Conservation (phyloP, 2,113 vertebrate species). For the Macrotus californicus region DNA sequence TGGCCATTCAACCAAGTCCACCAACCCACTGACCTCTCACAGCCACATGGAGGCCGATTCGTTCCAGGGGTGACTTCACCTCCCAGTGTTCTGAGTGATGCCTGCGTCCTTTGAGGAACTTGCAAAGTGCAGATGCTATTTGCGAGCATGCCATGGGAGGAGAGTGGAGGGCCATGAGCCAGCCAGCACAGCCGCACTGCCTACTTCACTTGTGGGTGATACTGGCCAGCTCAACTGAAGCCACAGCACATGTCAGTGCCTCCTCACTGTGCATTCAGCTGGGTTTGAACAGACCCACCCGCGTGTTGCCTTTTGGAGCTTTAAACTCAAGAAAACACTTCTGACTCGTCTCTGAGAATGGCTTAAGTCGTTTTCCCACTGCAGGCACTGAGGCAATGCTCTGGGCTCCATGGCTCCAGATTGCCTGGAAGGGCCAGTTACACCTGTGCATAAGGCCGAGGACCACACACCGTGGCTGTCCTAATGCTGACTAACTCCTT, state of each 20-base stretch:
- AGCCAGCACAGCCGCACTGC: not conserved
- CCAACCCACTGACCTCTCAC: not conserved
- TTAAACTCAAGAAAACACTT: not conserved
- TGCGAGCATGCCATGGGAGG: too few relatives aligned
- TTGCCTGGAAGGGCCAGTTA: fast-evolving
- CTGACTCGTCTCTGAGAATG: not conserved
- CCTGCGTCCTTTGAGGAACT: not conserved
- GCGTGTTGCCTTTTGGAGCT: not conserved
- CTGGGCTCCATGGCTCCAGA: not conserved
- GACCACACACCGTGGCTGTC: not conserved
- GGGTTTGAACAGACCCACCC: not conserved
- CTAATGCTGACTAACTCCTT: not conserved
- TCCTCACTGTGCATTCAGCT: not conserved
- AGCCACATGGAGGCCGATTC: not conserved
- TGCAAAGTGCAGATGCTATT: not conserved
- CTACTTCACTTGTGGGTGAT: not conserved
- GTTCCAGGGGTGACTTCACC: not conserved
- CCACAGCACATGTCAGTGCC: fast-evolving
- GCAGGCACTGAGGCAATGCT: fast-evolving
- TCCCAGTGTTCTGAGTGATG: not conserved
- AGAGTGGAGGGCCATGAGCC: too few relatives aligned
- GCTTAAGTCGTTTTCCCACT: not conserved
- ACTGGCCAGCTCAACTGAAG: not conserved
- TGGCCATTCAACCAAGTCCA: not conserved
- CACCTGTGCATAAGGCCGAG: not conserved